phyloP scores from a whole-genome alignment of 2,113 vertebrate genomes.

The Chauna torquata region DNA sequence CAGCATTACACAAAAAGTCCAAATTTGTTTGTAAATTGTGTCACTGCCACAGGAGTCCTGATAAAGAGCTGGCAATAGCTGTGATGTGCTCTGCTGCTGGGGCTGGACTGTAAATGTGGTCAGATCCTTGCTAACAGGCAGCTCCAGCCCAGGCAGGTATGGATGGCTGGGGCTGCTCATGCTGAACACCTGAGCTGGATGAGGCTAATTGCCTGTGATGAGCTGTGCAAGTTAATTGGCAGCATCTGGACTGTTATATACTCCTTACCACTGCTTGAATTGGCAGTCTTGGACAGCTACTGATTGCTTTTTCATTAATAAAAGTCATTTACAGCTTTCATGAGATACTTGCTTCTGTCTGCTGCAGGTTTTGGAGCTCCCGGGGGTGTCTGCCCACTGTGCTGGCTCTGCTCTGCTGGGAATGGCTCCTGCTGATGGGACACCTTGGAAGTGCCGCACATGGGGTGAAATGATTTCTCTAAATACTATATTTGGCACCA shows the following conservation, averaged over 20 bases:
- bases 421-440: background rate
- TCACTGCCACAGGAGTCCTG: background rate
- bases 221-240: background rate
- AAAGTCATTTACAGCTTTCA: background rate
- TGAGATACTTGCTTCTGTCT: background rate
- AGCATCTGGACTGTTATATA: background rate
- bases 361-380: background rate
- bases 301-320: background rate
- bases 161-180: background rate
- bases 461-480: background rate
- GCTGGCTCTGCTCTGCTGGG: background rate
- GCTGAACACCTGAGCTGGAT: background rate
- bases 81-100: background rate
- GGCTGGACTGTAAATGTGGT: fast-evolving
- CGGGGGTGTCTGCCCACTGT: background rate
- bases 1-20: background rate
- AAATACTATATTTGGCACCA: constrained; percentile 4
- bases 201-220: background rate
- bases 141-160: fast-evolving
- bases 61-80: fast-evolving
- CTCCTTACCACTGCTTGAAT: background rate
- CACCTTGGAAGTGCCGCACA: background rate
- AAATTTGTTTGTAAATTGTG: background rate
- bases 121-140: background rate
- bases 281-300: background rate